Evolutionary conservation across 2,113 vertebrate species (phyloP).

Genomic region (Balaeniceps rex): DNA sequence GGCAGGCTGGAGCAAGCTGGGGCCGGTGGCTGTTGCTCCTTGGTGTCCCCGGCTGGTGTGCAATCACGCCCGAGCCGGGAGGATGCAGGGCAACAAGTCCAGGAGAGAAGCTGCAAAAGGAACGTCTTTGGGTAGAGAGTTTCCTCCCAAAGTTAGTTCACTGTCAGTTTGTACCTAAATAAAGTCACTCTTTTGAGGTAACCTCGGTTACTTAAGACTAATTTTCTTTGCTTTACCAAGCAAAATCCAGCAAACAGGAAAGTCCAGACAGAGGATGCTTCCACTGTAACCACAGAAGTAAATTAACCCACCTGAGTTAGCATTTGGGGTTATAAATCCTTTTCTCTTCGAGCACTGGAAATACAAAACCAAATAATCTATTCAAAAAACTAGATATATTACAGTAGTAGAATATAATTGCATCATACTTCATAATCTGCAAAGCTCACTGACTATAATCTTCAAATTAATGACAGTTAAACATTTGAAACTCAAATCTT

Average conservation of each 20-base stretch:
- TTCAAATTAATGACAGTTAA: conserved; percentile 50
- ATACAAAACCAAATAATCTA: not conserved
- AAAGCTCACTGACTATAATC: not conserved
- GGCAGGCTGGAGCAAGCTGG: too few relatives aligned
- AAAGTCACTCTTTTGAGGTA: not conserved
- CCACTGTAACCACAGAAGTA: not conserved
- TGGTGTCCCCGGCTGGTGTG: not conserved
- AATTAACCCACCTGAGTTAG: not conserved
- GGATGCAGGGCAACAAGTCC: too few relatives aligned
- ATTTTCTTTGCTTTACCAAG: not conserved
- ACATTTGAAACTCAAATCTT: conserved; percentile 12
- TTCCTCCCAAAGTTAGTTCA: not conserved
- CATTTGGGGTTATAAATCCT: not conserved
- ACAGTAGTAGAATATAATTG: not conserved
- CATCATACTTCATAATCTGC: not conserved
- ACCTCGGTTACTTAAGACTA: not conserved
- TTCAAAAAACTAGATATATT: not conserved
- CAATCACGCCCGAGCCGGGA: accelerated
- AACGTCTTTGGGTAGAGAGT: not conserved
- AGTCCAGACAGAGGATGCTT: not conserved
- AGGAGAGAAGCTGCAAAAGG: not conserved
- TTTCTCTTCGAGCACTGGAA: not conserved
- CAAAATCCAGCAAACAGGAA: not conserved
- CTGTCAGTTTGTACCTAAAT: not conserved
- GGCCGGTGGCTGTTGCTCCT: not conserved